These are phyloP conservation scores for Agrypnus murinus DNA, from an alignment of 2,888 invertebrate species.

Conservation along the genomic window DNA sequence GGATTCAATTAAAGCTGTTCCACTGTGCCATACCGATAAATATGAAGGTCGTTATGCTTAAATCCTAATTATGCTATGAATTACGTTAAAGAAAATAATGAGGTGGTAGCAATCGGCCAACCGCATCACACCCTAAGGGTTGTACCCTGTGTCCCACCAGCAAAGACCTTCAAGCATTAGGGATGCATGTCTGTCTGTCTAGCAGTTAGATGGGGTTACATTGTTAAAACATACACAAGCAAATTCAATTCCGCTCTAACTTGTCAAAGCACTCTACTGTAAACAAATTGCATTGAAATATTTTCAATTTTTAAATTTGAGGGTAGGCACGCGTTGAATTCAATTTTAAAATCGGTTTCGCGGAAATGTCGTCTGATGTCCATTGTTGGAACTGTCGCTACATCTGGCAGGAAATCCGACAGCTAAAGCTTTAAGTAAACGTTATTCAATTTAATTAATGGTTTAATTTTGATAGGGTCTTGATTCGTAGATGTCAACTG, in stretches of 20 bases:
- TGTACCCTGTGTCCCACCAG: conserved; percentile 54
- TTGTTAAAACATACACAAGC: conserved; percentile 66
- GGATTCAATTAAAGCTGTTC: no score
- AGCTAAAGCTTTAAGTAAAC: conserved; percentile 61
- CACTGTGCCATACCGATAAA: no score
- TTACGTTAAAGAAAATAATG: conserved; percentile 41
- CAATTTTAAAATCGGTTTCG: conserved; percentile 68
- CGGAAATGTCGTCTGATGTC: conserved; percentile 69
- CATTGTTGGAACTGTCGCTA: conserved; percentile 68
- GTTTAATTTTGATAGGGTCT: conserved; percentile 64
- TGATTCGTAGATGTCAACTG: conserved; percentile 61
- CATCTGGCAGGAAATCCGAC: conserved; percentile 71
- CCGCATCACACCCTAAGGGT: conserved; percentile 46
- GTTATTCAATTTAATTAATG: conserved; percentile 70
- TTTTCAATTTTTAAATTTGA: conserved; percentile 69
- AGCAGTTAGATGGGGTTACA: conserved; percentile 66
- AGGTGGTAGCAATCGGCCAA: conserved; percentile 32
- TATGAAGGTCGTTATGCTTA: no score
- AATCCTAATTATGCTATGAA: conserved; percentile 28
- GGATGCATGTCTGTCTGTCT: conserved; percentile 64
- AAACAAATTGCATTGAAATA: conserved; percentile 71
- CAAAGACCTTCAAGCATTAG: conserved; percentile 61
- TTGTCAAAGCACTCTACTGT: conserved; percentile 69
- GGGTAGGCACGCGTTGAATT: conserved; percentile 60
- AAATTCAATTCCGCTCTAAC: conserved; percentile 69